A percentile compares a stretch with the other conserved stretches of the same genome.
These are phyloP conservation scores for Ptychoptera contaminata DNA, from an alignment of 2,888 invertebrate genomes.

Conservation along the genomic window DNA sequence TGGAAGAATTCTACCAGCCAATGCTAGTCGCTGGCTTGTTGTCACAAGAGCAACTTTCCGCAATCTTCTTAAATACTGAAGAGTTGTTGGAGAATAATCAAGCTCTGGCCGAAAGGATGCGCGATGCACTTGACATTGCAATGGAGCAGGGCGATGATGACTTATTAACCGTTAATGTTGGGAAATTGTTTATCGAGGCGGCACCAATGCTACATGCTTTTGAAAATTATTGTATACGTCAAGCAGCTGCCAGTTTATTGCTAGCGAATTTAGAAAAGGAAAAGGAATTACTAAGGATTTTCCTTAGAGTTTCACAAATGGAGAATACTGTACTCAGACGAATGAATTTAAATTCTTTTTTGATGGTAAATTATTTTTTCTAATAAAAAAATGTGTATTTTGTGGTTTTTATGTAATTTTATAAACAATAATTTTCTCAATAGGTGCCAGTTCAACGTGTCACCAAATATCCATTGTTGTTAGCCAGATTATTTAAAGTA, in stretches of 20 bases:
- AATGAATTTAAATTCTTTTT: slow-evolving; percentile 95
- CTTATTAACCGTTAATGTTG: slow-evolving; percentile 75
- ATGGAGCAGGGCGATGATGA: slow-evolving; percentile 70
- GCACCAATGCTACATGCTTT: slow-evolving; percentile 88
- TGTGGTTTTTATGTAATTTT: not conserved
- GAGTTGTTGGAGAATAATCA: slow-evolving; percentile 80
- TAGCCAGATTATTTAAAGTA: slow-evolving; percentile 79
- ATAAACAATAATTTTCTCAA: not conserved
- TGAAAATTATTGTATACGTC: slow-evolving; percentile 87
- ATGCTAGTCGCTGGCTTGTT: slow-evolving; percentile 85
- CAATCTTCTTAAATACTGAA: slow-evolving; percentile 86
- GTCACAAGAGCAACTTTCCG: slow-evolving; percentile 78
- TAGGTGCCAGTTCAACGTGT: slow-evolving; percentile 91
- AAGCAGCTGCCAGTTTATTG: slow-evolving; percentile 75
- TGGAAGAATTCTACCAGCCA: slow-evolving; percentile 85
- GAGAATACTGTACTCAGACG: slow-evolving; percentile 82
- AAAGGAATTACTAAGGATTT: slow-evolving; percentile 84
- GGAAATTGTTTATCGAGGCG: slow-evolving; percentile 78
- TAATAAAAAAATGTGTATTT: not conserved
- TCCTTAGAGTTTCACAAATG: slow-evolving; percentile 91
- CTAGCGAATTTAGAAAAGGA: slow-evolving; percentile 86
- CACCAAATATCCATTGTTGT: slow-evolving; percentile 86
- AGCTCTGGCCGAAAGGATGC: slow-evolving; percentile 68
- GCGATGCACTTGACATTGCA: slow-evolving; percentile 75
- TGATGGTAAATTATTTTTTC: slow-evolving; percentile 54